A percentile compares a stretch with the other conserved stretches of the same genome.
Evolutionary conservation across 2,113 vertebrate species (phyloP).

Genomic region (Istiophorus platypterus): DNA sequence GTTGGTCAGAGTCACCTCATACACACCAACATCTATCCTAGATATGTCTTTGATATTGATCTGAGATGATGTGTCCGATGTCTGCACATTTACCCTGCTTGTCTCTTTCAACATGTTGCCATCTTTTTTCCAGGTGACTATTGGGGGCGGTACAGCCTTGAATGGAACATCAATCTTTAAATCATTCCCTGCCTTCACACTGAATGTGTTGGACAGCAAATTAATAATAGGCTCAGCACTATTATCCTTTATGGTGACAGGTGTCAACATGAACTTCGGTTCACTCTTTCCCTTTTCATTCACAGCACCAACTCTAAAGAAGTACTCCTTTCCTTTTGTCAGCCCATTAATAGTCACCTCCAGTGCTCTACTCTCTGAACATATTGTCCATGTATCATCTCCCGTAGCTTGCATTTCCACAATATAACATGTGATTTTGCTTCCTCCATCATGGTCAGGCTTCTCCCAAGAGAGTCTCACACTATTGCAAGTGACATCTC

Average conservation of each 20-base stretch:
- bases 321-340: constrained; percentile 92
- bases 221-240: constrained; percentile 90
- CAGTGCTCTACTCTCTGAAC: constrained; percentile 90
- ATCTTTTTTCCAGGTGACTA: constrained; percentile 92
- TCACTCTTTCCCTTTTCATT: constrained; percentile 98
- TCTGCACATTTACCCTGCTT: constrained; percentile 92
- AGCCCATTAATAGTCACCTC: constrained; percentile 90
- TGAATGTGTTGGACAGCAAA: constrained; percentile 92
- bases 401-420: constrained; percentile 96
- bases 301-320: constrained; percentile 91
- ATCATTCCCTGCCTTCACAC: constrained; percentile 93
- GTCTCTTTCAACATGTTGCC: constrained; percentile 92
- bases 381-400: constrained; percentile 93
- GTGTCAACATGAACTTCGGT: constrained; percentile 90
- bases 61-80: constrained; percentile 89
- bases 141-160: constrained; percentile 90
- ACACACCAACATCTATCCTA: constrained; percentile 91
- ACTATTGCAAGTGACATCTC: constrained; percentile 90
- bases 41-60: constrained; percentile 92
- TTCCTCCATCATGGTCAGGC: constrained; percentile 96
- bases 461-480: constrained; percentile 96
- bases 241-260: constrained; percentile 91
- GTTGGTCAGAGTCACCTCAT: constrained; percentile 92
- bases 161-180: constrained; percentile 96
- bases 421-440: constrained; percentile 94